Evolutionary conservation across 2,113 vertebrate genomes (phyloP).

Genomic region (Myrmecobius fasciatus): DNA sequence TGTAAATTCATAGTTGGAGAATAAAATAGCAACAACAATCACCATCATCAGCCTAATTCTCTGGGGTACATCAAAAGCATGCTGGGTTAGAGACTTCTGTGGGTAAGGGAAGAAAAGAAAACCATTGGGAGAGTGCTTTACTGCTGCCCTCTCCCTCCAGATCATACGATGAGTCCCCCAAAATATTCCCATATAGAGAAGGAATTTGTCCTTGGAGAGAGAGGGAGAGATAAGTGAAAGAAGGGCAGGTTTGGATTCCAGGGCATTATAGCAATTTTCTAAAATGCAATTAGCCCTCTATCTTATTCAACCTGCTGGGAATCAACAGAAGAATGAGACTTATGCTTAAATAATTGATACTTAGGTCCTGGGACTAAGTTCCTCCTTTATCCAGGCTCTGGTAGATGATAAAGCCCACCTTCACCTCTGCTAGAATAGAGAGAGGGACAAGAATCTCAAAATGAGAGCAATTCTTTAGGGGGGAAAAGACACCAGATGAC

Average conservation of each 20-base stretch:
- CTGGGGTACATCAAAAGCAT: conserved; percentile 28
- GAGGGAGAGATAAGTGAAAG: background rate
- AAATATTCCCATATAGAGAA: conserved; percentile 31
- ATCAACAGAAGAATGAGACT: background rate
- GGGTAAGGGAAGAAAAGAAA: conserved; percentile 23
- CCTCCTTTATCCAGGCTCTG: background rate
- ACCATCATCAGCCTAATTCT: conserved; percentile 56
- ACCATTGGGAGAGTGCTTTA: background rate
- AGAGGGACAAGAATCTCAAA: background rate
- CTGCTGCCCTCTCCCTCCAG: conserved; percentile 40
- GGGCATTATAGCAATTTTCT: background rate
- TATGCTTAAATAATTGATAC: background rate
- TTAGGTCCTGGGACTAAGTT: background rate
- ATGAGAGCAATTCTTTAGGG: background rate
- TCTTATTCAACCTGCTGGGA: background rate
- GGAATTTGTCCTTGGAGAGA: conserved; percentile 39
- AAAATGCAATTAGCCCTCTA: background rate
- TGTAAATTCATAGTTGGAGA: conserved; percentile 60
- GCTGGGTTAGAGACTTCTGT: conserved; percentile 12
- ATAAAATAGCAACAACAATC: conserved; percentile 58
- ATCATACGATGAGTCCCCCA: background rate
- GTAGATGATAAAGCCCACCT: background rate
- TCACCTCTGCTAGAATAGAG: background rate
- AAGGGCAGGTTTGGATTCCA: background rate
- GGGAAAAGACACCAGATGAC: background rate